phyloP scores from a whole-genome alignment of 2,888 invertebrate species.

The Venustoraphidia nigricollis region DNA sequence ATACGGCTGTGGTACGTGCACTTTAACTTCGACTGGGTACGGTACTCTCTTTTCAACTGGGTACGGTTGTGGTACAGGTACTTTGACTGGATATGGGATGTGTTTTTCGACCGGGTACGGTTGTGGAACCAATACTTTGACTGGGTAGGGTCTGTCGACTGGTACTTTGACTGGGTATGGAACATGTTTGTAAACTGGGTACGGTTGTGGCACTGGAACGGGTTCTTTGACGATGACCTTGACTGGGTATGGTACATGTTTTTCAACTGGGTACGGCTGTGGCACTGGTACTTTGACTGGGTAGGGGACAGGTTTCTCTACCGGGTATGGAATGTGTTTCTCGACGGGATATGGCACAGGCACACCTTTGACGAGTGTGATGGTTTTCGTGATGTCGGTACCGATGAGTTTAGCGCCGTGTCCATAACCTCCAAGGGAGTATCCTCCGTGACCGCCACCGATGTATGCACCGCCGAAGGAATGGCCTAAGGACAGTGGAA shows the following conservation, averaged over 20 bases:
- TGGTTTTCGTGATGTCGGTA: conserved; percentile 42
- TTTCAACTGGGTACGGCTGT: conserved; percentile 53
- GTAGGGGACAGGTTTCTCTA: conserved; percentile 47
- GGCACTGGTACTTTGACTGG: conserved; percentile 52
- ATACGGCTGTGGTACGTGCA: conserved; percentile 59
- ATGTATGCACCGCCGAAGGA: conserved; percentile 16
- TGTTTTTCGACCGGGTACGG: conserved; percentile 69
- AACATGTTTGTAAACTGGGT: conserved; percentile 65
- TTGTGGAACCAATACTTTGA: conserved; percentile 62
- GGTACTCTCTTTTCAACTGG: conserved; percentile 63
- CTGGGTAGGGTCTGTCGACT: conserved; percentile 63
- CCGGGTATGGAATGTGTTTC: conserved; percentile 42
- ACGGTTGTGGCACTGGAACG: conserved; percentile 58
- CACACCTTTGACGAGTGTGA: conserved; percentile 49
- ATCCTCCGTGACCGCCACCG: conserved; percentile 15
- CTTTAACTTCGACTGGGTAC: conserved; percentile 56
- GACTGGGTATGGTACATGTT: conserved; percentile 33
- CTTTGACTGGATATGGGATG: conserved; percentile 58
- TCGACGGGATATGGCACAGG: conserved; percentile 48
- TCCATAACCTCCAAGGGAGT: conserved; percentile 13
- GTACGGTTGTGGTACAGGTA: conserved; percentile 59
- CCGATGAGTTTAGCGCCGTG: conserved; percentile 24
- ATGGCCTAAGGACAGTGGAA: conserved; percentile 17
- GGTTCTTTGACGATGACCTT: conserved; percentile 63
- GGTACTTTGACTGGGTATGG: conserved; percentile 52